phyloP scores from a whole-genome alignment of 2,888 invertebrate species.

The Xanthorhoe spadicearia region DNA sequence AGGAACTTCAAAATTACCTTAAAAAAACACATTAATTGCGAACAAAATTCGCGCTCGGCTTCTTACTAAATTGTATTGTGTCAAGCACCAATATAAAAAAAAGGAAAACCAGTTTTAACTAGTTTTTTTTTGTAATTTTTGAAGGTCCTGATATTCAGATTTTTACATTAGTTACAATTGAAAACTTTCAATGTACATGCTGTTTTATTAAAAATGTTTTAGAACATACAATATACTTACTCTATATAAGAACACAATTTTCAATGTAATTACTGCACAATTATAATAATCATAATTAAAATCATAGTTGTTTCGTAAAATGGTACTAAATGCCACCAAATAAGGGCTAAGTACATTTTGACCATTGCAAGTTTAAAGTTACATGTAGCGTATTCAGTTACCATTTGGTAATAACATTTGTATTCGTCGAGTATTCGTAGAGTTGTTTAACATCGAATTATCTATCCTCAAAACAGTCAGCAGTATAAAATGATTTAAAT shows the following conservation, averaged over 20 bases:
- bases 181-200: slow-evolving; percentile 24
- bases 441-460: neutral
- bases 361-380: slow-evolving; percentile 21
- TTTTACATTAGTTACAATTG: slow-evolving; percentile 8
- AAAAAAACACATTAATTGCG: neutral
- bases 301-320: slow-evolving; percentile 58
- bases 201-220: slow-evolving; percentile 18
- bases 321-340: slow-evolving; percentile 10
- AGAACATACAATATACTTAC: slow-evolving; percentile 47
- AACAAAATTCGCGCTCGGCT: too few relatives aligned
- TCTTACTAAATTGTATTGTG: too few relatives aligned
- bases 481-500: too few relatives aligned
- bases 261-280: slow-evolving; percentile 80
- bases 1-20: slow-evolving; percentile 21
- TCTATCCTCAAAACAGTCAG: neutral
- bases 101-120: too few relatives aligned
- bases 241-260: slow-evolving; percentile 63
- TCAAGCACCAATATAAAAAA: too few relatives aligned
- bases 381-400: slow-evolving; percentile 27
- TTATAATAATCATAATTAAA: slow-evolving; percentile 68
- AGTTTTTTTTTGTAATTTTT: slow-evolving; percentile 1
- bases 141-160: slow-evolving; percentile 18
- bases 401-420: slow-evolving; percentile 34
- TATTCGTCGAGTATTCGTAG: slow-evolving; percentile 5
- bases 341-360: slow-evolving; percentile 21